Conservation (phyloP, 2,113 vertebrate species). For the Rallus limicola region DNA sequence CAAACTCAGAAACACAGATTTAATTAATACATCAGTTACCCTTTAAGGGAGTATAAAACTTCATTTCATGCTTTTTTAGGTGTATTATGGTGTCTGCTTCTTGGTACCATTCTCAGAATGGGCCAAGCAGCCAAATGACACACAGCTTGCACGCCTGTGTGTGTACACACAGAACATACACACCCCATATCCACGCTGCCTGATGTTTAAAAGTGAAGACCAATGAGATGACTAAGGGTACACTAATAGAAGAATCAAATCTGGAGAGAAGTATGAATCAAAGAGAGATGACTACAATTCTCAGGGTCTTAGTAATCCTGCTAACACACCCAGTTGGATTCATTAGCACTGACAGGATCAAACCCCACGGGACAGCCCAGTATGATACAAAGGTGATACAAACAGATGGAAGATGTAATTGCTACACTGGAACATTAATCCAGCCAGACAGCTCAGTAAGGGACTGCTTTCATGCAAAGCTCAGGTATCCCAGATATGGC, state of each 20-base stretch:
- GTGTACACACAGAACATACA: neutral
- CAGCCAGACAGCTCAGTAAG: constrained; percentile 42
- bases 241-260: neutral
- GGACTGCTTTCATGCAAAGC: neutral
- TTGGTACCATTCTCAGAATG: neutral
- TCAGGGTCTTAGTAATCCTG: neutral
- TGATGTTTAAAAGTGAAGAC: neutral
- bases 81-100: neutral
- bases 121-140: neutral
- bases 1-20: neutral
- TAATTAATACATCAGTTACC: neutral
- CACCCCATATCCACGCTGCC: neutral
- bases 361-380: neutral
- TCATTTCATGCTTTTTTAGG: neutral
- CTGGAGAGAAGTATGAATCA: neutral
- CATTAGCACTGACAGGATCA: constrained; percentile 37
- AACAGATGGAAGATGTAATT: constrained; percentile 43
- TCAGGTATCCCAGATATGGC: constrained; percentile 11
- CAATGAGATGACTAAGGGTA: neutral
- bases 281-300: neutral
- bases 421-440: constrained; percentile 28
- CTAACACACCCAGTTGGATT: neutral
- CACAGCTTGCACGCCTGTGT: rapidly evolving
- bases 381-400: neutral
- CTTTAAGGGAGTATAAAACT: neutral